Base-by-base conservation (phyloP, 2,113 vertebrate species). In the Brachyistius frenatus region DNA sequence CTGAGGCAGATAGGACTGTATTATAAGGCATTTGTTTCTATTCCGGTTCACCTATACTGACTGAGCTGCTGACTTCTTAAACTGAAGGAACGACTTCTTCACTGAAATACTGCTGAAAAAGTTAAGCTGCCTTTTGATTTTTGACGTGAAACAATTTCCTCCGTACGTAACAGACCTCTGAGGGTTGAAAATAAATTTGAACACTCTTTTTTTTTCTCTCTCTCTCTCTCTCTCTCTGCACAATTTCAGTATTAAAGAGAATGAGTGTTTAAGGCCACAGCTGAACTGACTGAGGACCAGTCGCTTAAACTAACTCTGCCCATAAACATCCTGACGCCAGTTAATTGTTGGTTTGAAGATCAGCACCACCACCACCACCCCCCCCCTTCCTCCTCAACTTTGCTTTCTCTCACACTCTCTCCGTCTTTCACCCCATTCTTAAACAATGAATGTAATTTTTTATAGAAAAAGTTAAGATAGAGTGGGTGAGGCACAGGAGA, bases 331-430 rank as follows among this genome's bases (percentile, higher is more conserved):
- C 87, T 56, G 92, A 95, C 84, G 89, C 84, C 93, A 94, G 87
- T 91, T 96, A 94, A 95, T 93, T 94, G 93, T 89, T 94, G 88
- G 87, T 96, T 93, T 95, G 88, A 95, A 94, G 91, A 91, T 79
- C 86, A 69, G 39, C 16, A 58, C 23, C 56, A 33, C 67, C 53
- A 50, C 73, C 56, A 60, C 74, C 35, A 15, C 54, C n/a, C 35
- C 16, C 49, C 68, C 57, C 50, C 58, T 50, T 39, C 62, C 66
- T 62, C 68, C 52, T 46, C 46, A 36, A 79, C 79, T 78, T 74
- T 76, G 41, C 78, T 87, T 63, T 86, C 61, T 76, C 66, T 70
- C 77, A 63, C 81, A 69, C 78, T 65, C 73, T 62, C 58, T 60
- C 41, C 0, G 30, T 71, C 53, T 65, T 81, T 80, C 46, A 46